Evolutionary conservation across 2,113 vertebrate genomes (phyloP).

Genomic region (Microtus ochrogaster): DNA sequence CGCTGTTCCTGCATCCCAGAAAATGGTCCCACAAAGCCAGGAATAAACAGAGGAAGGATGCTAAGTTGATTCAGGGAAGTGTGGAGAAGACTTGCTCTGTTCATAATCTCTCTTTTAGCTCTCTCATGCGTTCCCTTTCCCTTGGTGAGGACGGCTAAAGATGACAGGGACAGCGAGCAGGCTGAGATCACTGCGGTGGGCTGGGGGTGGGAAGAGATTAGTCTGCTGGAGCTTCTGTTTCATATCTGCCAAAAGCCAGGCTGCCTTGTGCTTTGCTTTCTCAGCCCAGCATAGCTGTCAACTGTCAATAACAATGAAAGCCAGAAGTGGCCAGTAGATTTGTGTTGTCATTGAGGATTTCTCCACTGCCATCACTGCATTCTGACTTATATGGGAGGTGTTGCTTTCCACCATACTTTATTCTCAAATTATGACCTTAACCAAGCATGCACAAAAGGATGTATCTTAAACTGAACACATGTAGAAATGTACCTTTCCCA

Average conservation of each 20-base stretch:
- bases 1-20: not conserved
- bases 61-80: not conserved
- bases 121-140: not conserved
- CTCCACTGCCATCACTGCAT: too few species aligned
- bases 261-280: not conserved
- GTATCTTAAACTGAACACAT: not conserved
- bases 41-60: not conserved
- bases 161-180: not conserved
- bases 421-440: not conserved
- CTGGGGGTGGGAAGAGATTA: not conserved
- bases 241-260: not conserved
- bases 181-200: not conserved
- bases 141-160: not conserved
- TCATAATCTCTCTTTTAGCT: not conserved
- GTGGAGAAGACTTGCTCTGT: not conserved
- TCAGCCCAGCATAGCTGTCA: not conserved
- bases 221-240: not conserved
- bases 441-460: not conserved
- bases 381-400: not conserved
- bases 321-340: not conserved
- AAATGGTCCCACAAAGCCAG: not conserved
- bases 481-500: not conserved
- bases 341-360: not conserved
- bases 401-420: not conserved
- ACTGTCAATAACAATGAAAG: not conserved